A percentile compares a stretch with the other conserved stretches of the same genome.
Evolutionary conservation across 2,888 invertebrate species (phyloP).

Genomic region (Chalcis sispes): DNA sequence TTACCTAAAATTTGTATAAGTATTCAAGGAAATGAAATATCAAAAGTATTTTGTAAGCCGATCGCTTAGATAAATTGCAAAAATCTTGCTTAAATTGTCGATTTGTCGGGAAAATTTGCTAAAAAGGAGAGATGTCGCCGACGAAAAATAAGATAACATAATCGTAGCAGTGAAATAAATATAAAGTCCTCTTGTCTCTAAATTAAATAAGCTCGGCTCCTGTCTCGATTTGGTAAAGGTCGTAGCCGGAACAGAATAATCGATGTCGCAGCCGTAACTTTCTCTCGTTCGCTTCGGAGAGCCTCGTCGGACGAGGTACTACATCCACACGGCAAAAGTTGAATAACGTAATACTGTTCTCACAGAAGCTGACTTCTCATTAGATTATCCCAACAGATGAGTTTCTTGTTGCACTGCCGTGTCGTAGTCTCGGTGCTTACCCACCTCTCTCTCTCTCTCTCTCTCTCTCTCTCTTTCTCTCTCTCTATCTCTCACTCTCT

Average conservation of each 20-base stretch:
- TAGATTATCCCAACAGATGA: constrained; percentile 33
- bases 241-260: constrained; percentile 28
- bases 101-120: too few relatives aligned
- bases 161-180: neutral
- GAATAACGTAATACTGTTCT: constrained; percentile 29
- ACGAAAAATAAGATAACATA: too few relatives aligned
- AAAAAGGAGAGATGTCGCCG: too few relatives aligned
- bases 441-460: neutral
- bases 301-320: constrained; percentile 16
- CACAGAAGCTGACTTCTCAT: constrained; percentile 24
- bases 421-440: neutral
- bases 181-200: neutral
- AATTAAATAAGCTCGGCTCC: constrained; percentile 19
- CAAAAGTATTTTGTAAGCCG: too few relatives aligned
- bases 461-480: neutral
- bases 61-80: too few relatives aligned
- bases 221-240: constrained; percentile 10
- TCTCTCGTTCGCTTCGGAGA: neutral
- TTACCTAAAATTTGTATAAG: too few relatives aligned
- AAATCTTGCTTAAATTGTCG: too few relatives aligned
- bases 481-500: neutral
- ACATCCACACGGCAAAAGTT: neutral
- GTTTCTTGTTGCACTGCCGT: neutral
- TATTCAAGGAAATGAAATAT: too few relatives aligned
- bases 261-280: constrained; percentile 19